Evolutionary conservation across 64 coral and sea anemone genomes (phyloP).

Genomic region (Stichodactyla helianthus): DNA sequence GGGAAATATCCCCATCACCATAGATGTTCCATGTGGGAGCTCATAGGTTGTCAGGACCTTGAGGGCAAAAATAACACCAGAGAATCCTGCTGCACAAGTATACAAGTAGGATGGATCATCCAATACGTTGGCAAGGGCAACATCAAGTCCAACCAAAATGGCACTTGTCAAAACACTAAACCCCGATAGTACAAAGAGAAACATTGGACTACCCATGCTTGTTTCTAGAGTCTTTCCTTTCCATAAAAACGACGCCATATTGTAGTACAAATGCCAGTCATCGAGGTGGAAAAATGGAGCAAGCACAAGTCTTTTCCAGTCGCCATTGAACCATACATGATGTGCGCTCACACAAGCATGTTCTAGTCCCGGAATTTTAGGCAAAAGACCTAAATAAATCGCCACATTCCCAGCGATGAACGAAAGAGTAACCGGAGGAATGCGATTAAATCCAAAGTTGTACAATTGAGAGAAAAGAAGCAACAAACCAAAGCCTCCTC

Average conservation of each 20-base stretch:
- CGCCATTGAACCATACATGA: slow-evolving; percentile 86
- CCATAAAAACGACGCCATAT: slow-evolving; percentile 98
- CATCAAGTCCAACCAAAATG: slow-evolving; percentile 68
- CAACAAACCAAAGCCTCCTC: slow-evolving; percentile 71
- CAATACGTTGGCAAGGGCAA: slow-evolving; percentile 64
- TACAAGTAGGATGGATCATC: slow-evolving; percentile 69
- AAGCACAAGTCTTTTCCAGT: slow-evolving; percentile 81
- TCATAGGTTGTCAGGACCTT: slow-evolving; percentile 98
- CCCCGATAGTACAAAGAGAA: slow-evolving; percentile 69
- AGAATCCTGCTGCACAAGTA: slow-evolving; percentile 93
- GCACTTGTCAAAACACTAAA: slow-evolving; percentile 76
- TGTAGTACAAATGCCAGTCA: slow-evolving; percentile 97
- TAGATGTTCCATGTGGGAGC: slow-evolving; percentile 71
- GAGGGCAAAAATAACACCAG: slow-evolving; percentile 90
- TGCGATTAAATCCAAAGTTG: slow-evolving; percentile 77
- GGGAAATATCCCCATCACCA: slow-evolving; percentile 83
- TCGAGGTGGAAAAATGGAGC: slow-evolving; percentile 88
- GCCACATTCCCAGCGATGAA: slow-evolving; percentile 84
- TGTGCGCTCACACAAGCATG: slow-evolving; percentile 88
- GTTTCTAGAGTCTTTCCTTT: slow-evolving; percentile 84
- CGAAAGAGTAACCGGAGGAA: slow-evolving; percentile 85
- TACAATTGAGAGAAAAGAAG: slow-evolving; percentile 75
- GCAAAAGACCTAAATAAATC: slow-evolving; percentile 75
- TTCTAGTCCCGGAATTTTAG: slow-evolving; percentile 55
- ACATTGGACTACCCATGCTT: slow-evolving; percentile 61